A percentile compares a stretch with the other conserved stretches of the same genome.
These are phyloP conservation scores for Crossoptilon crossoptilon DNA, from an alignment of 2,797 vertebrate species.

Conservation along the genomic window DNA sequence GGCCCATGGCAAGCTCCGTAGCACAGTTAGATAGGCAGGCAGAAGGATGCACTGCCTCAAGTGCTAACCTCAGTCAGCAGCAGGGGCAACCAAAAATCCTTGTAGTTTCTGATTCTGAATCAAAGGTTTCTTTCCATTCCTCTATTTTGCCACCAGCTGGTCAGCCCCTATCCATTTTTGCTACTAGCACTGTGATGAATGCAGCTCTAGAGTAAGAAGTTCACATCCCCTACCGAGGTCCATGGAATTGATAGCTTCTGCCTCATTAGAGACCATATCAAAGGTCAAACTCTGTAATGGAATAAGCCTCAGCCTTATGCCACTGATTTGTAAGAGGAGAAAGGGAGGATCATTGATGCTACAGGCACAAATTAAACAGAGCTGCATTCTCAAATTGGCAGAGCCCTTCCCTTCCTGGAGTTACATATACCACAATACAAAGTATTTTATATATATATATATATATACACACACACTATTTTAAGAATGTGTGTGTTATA, in stretches of 20 bases:
- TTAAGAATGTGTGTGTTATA: not conserved
- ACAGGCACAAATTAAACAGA: not conserved
- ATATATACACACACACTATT: not conserved
- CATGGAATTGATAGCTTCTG: slow-evolving; percentile 21
- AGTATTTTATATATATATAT: not conserved
- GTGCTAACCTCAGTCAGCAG: slow-evolving; percentile 23
- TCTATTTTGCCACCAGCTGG: slow-evolving; percentile 19
- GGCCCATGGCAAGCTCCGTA: not conserved
- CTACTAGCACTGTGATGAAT: not conserved
- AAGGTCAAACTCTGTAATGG: not conserved
- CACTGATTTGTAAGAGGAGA: not conserved
- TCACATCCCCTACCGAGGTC: not conserved
- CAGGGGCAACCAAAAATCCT: slow-evolving; percentile 16
- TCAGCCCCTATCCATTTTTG: not conserved
- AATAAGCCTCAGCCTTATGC: not conserved
- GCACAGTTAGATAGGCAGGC: not conserved
- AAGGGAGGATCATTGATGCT: not conserved
- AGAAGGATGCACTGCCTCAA: not conserved
- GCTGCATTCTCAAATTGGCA: not conserved
- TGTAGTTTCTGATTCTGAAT: not conserved
- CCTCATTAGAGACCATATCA: slow-evolving; percentile 4
- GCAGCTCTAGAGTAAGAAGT: not conserved
- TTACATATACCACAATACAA: not conserved
- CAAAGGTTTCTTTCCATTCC: slow-evolving; percentile 22
- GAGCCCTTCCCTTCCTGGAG: not conserved